Conservation (phyloP, 2,888 invertebrate genomes). For the Orthosia incerta region DNA sequence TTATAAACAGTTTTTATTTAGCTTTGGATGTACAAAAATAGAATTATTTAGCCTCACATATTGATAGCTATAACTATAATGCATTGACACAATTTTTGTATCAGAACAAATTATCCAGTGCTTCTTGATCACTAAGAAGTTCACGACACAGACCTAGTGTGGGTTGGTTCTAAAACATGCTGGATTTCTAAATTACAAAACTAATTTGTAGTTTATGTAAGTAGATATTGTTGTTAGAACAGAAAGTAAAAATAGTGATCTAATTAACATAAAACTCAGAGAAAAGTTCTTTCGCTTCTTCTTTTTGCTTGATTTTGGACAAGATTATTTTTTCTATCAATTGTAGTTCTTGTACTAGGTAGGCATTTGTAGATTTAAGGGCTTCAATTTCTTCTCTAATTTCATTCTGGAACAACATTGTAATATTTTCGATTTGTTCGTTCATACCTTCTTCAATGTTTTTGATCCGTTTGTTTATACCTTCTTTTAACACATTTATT, state of each 20-base stretch:
- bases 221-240: background rate
- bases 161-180: background rate
- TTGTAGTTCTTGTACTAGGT: background rate
- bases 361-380: background rate
- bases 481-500: background rate
- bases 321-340: background rate
- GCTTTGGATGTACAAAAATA: too few relatives aligned
- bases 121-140: too few relatives aligned
- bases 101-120: too few relatives aligned
- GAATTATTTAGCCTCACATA: too few relatives aligned
- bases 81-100: too few relatives aligned
- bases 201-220: background rate
- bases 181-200: background rate
- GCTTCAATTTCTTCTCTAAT: background rate
- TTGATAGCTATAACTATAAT: too few relatives aligned
- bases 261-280: too few relatives aligned
- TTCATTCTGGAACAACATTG: background rate
- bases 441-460: too few relatives aligned
- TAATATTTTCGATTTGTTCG: background rate
- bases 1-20: too few relatives aligned
- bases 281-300: background rate
- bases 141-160: background rate
- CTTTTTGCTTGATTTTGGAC: too few relatives aligned
- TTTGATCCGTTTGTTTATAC: too few relatives aligned
- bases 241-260: background rate